Percentiles rank a stretch among this genome's conserved stretches.
These are phyloP conservation scores for Uropetala carovei DNA, from an alignment of 2,888 invertebrate genomes.

Conservation along the genomic window DNA sequence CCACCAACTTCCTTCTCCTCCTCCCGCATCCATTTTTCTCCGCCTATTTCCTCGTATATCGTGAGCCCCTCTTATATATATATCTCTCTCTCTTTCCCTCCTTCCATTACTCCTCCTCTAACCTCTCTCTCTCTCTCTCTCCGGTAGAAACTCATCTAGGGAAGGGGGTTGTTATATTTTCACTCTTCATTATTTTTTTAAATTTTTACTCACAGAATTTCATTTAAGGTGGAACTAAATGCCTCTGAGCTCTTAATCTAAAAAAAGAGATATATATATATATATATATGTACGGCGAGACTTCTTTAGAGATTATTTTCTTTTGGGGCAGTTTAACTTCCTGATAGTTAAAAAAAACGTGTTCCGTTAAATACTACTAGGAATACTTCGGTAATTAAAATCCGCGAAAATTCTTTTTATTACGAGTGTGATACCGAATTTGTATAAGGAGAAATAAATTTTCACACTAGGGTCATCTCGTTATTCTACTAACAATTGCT, in stretches of 20 bases:
- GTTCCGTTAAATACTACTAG: not conserved
- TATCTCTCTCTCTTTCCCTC: not conserved
- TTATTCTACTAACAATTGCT: too few relatives aligned
- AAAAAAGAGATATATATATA: not conserved
- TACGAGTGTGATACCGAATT: not conserved
- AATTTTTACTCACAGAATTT: not conserved
- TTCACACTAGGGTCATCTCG: not conserved
- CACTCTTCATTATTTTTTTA: not conserved
- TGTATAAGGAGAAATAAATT: not conserved
- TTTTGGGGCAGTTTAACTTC: not conserved
- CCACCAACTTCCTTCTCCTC: not conserved
- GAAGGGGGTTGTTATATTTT: not conserved
- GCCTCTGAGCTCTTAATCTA: not conserved
- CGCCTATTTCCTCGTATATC: conserved; percentile 33
- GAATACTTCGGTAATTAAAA: not conserved
- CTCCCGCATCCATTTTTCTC: conserved; percentile 40
- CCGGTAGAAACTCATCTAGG: not conserved
- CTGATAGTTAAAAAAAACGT: not conserved
- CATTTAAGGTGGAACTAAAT: conserved; percentile 2
- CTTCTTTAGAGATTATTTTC: not conserved
- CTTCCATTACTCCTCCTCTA: not conserved
- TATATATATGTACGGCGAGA: not conserved
- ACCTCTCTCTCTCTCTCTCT: not conserved
- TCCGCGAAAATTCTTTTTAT: not conserved
- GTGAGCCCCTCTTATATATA: not conserved